Evolutionary conservation across 2,888 invertebrate species (phyloP).

Genomic region (Scaptomyza cyrtandrae): DNA sequence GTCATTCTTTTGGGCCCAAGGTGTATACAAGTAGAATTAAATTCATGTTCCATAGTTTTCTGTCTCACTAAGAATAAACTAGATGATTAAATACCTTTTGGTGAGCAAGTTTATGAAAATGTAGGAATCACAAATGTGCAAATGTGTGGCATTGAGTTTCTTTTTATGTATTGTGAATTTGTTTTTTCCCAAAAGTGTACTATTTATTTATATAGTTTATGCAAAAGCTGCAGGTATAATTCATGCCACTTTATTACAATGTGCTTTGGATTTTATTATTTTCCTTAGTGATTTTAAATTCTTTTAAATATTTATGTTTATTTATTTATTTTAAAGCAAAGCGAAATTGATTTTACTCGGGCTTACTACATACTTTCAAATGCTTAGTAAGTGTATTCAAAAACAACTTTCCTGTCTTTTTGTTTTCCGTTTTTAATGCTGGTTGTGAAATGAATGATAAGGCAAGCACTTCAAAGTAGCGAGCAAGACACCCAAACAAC

Average conservation of each 20-base stretch:
- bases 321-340: background rate
- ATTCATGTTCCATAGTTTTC: background rate
- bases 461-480: constrained; percentile 51
- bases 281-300: too few species aligned
- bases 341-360: too few species aligned
- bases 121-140: background rate
- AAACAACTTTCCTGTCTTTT: background rate
- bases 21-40: background rate
- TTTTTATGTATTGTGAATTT: background rate
- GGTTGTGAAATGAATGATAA: constrained; percentile 61
- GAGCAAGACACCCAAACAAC: background rate
- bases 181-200: background rate
- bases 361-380: too few species aligned
- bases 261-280: too few species aligned
- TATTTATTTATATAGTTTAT: background rate
- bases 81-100: background rate
- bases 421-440: constrained; percentile 38
- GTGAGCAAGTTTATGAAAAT: background rate
- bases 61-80: background rate
- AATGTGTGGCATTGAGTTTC: background rate
- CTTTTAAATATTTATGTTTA: background rate
- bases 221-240: background rate
- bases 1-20: too few species aligned
- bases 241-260: background rate
- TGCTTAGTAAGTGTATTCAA: background rate